A percentile compares a stretch with the other conserved stretches of the same genome.
Evolutionary conservation across 2,888 invertebrate species (phyloP).

Genomic region (Phalera bucephala): DNA sequence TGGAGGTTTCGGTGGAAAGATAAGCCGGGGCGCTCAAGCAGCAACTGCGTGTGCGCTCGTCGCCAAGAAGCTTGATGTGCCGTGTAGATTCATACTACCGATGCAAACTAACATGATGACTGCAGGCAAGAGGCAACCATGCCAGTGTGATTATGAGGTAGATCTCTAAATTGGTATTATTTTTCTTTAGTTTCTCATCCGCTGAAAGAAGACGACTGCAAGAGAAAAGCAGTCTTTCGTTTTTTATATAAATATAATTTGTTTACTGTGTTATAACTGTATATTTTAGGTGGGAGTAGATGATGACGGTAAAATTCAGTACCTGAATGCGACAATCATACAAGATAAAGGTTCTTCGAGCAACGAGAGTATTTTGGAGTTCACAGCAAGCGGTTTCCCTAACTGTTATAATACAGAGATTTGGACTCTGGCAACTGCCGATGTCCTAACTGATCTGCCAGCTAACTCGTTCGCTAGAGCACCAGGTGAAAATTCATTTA

Average conservation of each 20-base stretch:
- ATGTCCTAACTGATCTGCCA: conserved; percentile 85
- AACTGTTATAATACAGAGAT: conserved; percentile 82
- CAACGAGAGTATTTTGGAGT: conserved; percentile 73
- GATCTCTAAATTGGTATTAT: too few relatives aligned
- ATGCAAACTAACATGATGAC: conserved; percentile 85
- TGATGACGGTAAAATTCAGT: conserved; percentile 85
- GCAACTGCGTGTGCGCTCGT: conserved; percentile 85
- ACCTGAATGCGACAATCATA: conserved; percentile 76
- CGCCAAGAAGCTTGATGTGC: conserved; percentile 76
- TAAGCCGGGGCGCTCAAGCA: conserved; percentile 80
- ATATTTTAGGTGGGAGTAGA: conserved; percentile 83
- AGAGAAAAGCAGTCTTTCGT: too few relatives aligned
- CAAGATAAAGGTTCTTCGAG: conserved; percentile 74
- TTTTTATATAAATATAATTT: too few relatives aligned
- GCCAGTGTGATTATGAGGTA: conserved; percentile 82
- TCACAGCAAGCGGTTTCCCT: conserved; percentile 55
- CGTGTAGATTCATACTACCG: conserved; percentile 84
- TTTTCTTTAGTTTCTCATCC: too few relatives aligned
- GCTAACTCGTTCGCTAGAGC: conserved; percentile 87
- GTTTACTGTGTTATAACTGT: too few relatives aligned
- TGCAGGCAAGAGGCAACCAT: conserved; percentile 80
- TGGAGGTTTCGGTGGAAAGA: conserved; percentile 86
- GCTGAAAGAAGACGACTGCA: too few relatives aligned
- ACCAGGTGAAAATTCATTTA: conserved; percentile 74
- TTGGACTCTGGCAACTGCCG: conserved; percentile 71